A percentile compares a stretch with the other conserved stretches of the same genome.
phyloP scores from a whole-genome alignment of 2,113 vertebrate species.

The Lagopus muta region DNA sequence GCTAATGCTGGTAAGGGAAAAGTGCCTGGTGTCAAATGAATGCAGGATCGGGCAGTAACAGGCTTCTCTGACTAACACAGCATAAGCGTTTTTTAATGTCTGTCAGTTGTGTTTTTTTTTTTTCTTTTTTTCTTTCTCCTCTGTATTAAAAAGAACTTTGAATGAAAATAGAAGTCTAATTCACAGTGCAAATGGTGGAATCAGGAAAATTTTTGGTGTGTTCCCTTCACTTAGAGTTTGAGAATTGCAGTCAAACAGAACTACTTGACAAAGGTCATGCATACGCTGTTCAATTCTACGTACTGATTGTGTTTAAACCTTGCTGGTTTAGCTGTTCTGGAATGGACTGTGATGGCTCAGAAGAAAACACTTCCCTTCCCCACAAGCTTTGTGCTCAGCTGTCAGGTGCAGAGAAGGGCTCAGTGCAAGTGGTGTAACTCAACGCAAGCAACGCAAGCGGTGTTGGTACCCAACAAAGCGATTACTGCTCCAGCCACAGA shows the following conservation, averaged over 20 bases:
- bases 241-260: not conserved
- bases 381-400: fast-evolving
- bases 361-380: not conserved
- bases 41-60: not conserved
- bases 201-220: not conserved
- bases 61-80: not conserved
- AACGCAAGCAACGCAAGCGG: no score
- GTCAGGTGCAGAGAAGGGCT: not conserved
- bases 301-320: not conserved
- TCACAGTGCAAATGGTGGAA: not conserved
- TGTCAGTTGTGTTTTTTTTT: no score
- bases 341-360: not conserved
- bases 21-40: not conserved
- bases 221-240: not conserved
- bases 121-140: not conserved
- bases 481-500: not conserved
- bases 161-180: not conserved
- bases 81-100: not conserved
- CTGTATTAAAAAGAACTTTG: not conserved
- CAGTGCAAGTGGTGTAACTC: not conserved
- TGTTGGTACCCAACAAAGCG: not conserved
- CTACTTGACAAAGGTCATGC: not conserved
- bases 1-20: not conserved
- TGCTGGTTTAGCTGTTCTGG: not conserved
- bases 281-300: not conserved